Evolutionary conservation across 2,888 invertebrate species (phyloP).

Genomic region (Arrhopalites spinosus): DNA sequence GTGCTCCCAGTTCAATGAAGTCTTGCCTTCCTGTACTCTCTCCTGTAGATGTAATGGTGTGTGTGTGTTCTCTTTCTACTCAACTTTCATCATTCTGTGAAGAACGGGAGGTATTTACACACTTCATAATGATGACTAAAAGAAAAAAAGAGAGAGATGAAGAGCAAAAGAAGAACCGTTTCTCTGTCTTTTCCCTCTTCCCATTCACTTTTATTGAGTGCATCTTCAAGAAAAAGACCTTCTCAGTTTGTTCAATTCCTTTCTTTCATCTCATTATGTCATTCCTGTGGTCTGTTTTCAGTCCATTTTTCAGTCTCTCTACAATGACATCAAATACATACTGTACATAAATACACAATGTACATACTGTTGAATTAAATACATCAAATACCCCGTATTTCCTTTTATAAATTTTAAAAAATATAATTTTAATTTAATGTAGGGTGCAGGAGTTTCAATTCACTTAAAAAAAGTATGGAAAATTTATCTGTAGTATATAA

Average conservation of each 20-base stretch:
- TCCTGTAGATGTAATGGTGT: conserved; percentile 5
- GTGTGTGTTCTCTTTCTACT: not conserved
- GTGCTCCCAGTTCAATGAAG: conserved; percentile 17
- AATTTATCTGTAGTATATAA: too few species aligned
- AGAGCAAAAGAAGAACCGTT: not conserved
- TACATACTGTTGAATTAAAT: too few species aligned
- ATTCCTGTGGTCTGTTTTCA: not conserved
- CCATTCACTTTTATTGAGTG: too few species aligned
- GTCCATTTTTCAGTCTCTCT: not conserved
- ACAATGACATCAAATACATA: not conserved
- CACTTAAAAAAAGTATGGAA: too few species aligned
- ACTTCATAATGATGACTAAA: not conserved
- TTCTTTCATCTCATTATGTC: not conserved
- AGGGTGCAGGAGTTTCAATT: too few species aligned
- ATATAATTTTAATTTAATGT: too few species aligned
- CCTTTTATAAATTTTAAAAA: too few species aligned
- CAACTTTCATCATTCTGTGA: not conserved
- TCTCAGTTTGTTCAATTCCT: not conserved
- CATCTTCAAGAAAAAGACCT: not conserved
- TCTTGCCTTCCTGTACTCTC: too few species aligned
- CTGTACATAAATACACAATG: not conserved
- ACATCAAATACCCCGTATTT: too few species aligned
- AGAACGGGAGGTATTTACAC: too few species aligned
- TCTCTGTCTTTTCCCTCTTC: not conserved
- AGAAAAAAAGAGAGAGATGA: not conserved